Percentiles rank a stretch among this genome's conserved stretches.
Evolutionary conservation across 2,888 invertebrate genomes (phyloP).

Genomic region (Drosophila prostipennis): DNA sequence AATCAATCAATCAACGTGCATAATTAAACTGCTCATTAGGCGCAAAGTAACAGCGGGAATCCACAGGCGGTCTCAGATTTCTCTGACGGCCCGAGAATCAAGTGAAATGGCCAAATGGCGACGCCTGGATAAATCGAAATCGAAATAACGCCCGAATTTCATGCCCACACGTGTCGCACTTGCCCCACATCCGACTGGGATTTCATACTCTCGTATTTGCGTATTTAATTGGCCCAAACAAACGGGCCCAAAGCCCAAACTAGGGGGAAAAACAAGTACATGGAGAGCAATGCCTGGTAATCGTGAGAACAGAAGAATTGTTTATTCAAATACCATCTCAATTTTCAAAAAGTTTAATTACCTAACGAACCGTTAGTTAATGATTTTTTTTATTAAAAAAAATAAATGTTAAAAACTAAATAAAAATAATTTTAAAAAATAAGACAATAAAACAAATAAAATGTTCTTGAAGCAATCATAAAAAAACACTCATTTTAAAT

Average conservation of each 20-base stretch:
- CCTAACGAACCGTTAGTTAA: too few relatives aligned
- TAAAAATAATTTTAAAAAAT: too few relatives aligned
- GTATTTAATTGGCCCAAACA: conserved; percentile 29
- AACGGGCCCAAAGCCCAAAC: conserved; percentile 2
- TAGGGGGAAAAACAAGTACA: background rate
- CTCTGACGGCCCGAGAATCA: conserved; percentile 6
- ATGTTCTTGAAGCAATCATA: too few relatives aligned
- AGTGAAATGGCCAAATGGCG: conserved; percentile 6
- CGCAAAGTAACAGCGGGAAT: conserved; percentile 22
- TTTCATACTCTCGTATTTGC: conserved; percentile 15
- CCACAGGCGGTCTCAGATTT: conserved; percentile 29
- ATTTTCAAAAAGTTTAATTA: too few relatives aligned
- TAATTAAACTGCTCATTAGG: conserved; percentile 73
- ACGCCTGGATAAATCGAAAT: conserved; percentile 27
- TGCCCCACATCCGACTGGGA: background rate
- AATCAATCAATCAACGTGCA: conserved; percentile 70
- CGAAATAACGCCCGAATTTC: background rate
- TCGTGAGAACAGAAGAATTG: too few relatives aligned
- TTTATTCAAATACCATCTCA: too few relatives aligned
- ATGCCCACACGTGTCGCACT: background rate
- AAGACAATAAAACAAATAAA: too few relatives aligned
- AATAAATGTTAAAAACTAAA: too few relatives aligned
- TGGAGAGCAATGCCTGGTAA: background rate
- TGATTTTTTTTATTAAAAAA: too few relatives aligned
- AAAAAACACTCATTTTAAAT: too few relatives aligned